Conservation (phyloP, 1,140 invertebrate species). For the Daktulosphaira vitifoliae region DNA sequence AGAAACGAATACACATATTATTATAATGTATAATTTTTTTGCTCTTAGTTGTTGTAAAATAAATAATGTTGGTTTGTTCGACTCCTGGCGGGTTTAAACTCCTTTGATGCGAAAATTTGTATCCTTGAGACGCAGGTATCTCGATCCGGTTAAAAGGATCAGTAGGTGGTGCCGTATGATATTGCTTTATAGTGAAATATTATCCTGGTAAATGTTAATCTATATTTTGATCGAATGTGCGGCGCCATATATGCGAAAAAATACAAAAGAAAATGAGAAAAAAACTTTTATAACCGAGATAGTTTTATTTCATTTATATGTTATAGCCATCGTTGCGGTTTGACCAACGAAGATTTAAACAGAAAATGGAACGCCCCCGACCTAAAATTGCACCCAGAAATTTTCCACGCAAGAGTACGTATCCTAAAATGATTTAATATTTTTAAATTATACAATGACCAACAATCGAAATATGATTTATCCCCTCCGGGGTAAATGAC, state of each 20-base stretch:
- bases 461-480: no score
- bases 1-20: no score
- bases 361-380: constrained; percentile 68
- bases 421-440: no score
- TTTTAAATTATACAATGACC: no score
- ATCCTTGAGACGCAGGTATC: background rate
- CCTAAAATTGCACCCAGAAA: constrained; percentile 64
- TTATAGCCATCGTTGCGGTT: constrained; percentile 64
- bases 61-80: no score
- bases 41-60: no score
- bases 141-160: background rate
- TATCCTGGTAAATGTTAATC: background rate
- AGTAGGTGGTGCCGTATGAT: no score
- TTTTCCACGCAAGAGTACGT: constrained; percentile 69
- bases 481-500: no score
- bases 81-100: background rate
- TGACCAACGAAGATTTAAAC: constrained; percentile 75
- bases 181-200: no score
- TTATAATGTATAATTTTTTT: no score
- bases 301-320: constrained; percentile 6
- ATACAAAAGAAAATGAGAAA: no score
- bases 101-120: background rate
- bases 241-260: no score
- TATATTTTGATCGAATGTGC: background rate
- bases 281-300: background rate